Evolutionary conservation across 2,113 vertebrate species (phyloP).

Genomic region (Perca flavescens): DNA sequence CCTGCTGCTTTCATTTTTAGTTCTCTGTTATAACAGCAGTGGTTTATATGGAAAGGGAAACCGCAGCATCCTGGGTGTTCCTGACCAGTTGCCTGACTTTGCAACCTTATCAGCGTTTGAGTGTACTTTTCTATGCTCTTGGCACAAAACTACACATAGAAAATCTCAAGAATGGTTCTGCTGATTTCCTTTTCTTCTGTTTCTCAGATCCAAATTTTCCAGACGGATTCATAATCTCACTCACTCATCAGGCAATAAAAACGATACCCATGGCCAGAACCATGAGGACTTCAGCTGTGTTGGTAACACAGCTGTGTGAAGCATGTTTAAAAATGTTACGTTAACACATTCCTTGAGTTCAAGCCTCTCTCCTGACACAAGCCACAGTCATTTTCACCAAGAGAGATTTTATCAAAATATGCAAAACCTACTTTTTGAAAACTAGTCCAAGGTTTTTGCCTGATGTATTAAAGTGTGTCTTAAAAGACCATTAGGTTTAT

Average conservation of each 20-base stretch:
- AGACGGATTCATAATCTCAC: conserved; percentile 31
- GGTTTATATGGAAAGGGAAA: conserved; percentile 14
- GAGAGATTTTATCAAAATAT: conserved; percentile 23
- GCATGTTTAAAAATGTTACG: conserved; percentile 2
- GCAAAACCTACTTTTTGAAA: conserved; percentile 19
- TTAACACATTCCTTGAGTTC: conserved; percentile 41
- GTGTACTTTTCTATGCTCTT: conserved; percentile 22
- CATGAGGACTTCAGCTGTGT: no score
- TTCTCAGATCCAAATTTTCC: not conserved
- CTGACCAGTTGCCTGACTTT: conserved; percentile 43
- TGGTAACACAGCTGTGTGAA: conserved; percentile 24
- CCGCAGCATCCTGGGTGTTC: conserved; percentile 65
- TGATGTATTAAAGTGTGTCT: not conserved
- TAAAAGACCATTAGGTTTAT: not conserved
- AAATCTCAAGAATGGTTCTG: not conserved
- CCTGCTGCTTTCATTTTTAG: conserved; percentile 26
- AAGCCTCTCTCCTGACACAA: conserved; percentile 3
- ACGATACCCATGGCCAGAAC: conserved; percentile 23
- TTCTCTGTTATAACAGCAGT: conserved; percentile 31
- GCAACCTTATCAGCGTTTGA: conserved; percentile 39
- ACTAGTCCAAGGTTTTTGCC: not conserved
- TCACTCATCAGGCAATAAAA: conserved; percentile 25
- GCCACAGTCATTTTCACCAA: conserved; percentile 32
- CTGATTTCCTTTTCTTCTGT: conserved; percentile 6
- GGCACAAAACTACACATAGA: conserved; percentile 12